A percentile compares a stretch with the other conserved stretches of the same genome.
Evolutionary conservation across 2,888 invertebrate species (phyloP).

Genomic region (Polylopha cassiicola): DNA sequence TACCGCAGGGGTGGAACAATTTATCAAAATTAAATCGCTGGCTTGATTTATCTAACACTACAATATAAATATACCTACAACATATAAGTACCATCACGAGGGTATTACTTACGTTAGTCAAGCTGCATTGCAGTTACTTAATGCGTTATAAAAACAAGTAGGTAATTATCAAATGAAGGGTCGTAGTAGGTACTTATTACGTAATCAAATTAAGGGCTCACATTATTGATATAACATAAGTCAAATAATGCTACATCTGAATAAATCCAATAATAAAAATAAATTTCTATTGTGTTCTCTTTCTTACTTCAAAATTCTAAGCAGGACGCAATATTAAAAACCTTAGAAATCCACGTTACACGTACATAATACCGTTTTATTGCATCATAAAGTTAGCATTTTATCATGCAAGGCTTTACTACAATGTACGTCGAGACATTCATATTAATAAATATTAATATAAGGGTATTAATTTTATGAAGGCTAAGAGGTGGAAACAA

Average conservation of each 20-base stretch:
- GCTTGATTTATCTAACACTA: no score
- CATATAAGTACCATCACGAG: no score
- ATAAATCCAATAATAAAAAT: no score
- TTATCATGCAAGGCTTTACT: conserved; percentile 57
- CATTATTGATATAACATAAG: conserved; percentile 18
- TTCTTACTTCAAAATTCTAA: conserved; percentile 19
- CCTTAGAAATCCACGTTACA: conserved; percentile 48
- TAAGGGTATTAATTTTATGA: conserved; percentile 68
- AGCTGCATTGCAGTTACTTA: no score
- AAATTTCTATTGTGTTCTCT: conserved; percentile 9
- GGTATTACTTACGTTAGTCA: no score
- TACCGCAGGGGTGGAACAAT: no score
- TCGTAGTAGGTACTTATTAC: conserved; percentile 2
- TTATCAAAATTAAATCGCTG: no score
- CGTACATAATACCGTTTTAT: conserved; percentile 54
- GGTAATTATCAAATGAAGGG: no score
- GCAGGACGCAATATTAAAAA: conserved; percentile 18
- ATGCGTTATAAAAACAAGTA: no score
- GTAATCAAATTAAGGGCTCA: conserved; percentile 17
- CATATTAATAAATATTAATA: conserved; percentile 73
- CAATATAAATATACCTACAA: no score
- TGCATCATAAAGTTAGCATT: conserved; percentile 65
- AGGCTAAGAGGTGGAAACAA: conserved; percentile 67
- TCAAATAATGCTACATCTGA: no score
- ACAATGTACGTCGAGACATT: conserved; percentile 49